A percentile compares a stretch with the other conserved stretches of the same genome.
phyloP scores from a whole-genome alignment of 2,888 invertebrate genomes.

The Cyrtodaria siliqua region DNA sequence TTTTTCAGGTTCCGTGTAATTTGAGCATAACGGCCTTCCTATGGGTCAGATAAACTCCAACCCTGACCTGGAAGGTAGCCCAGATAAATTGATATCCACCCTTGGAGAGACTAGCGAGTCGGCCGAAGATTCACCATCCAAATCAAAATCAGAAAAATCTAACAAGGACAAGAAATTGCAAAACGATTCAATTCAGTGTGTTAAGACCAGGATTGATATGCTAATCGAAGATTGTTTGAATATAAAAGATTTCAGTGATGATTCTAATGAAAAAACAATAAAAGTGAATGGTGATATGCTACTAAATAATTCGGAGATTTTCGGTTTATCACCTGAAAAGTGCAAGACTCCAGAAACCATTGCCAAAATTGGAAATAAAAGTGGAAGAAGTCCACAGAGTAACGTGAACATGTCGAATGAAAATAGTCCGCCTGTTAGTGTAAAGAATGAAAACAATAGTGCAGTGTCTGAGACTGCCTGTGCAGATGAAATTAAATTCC shows the following conservation, averaged over 20 bases:
- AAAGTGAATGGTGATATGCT: not conserved
- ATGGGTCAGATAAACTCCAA: slow-evolving; percentile 17
- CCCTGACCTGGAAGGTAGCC: not conserved
- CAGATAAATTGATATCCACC: not conserved
- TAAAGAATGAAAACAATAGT: not conserved
- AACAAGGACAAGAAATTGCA: slow-evolving; percentile 12
- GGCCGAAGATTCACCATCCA: not conserved
- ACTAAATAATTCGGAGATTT: not conserved
- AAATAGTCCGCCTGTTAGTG: not conserved
- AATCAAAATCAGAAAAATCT: not conserved
- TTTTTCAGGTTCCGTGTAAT: not conserved
- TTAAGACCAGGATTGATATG: slow-evolving; percentile 68
- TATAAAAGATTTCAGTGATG: slow-evolving; percentile 26
- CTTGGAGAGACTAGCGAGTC: not conserved
- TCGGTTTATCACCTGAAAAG: not conserved
- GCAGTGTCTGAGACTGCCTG: not conserved
- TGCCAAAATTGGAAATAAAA: slow-evolving; percentile 5
- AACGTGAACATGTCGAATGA: not conserved
- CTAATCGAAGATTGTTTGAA: slow-evolving; percentile 67
- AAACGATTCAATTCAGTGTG: slow-evolving; percentile 40
- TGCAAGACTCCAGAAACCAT: not conserved
- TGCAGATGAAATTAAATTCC: no score
- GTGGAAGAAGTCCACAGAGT: not conserved
- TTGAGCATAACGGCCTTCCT: not conserved
- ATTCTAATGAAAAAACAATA: slow-evolving; percentile 1